A percentile compares a stretch with the other conserved stretches of the same genome.
phyloP scores from a whole-genome alignment of 2,113 vertebrate genomes.

The Podarcis raffonei region DNA sequence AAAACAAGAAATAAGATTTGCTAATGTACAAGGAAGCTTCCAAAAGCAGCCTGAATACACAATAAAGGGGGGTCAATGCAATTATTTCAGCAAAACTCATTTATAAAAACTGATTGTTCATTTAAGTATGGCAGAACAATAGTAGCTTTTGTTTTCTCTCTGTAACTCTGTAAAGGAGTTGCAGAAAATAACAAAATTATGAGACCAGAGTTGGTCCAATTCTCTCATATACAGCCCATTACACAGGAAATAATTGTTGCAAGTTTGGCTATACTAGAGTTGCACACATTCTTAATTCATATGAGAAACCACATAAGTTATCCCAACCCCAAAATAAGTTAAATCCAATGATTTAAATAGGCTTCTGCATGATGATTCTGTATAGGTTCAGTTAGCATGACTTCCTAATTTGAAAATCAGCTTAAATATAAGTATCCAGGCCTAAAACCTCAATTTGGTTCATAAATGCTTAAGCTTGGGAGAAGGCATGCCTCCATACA shows the following conservation, averaged over 20 bases:
- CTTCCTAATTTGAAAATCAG: neutral
- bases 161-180: neutral
- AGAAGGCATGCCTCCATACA: neutral
- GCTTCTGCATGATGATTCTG: neutral
- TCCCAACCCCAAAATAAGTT: neutral
- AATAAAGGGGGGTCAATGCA: neutral
- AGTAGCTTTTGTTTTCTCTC: neutral
- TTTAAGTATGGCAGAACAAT: neutral
- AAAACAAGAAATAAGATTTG: constrained; percentile 28
- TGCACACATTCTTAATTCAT: neutral
- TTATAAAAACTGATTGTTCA: neutral
- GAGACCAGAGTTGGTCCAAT: no score
- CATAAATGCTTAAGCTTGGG: neutral
- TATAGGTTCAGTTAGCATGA: neutral
- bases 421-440: neutral
- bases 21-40: neutral
- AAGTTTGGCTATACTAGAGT: neutral
- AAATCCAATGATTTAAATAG: neutral
- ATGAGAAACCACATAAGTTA: neutral
- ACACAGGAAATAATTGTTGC: neutral
- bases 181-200: neutral
- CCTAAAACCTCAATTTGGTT: neutral
- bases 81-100: neutral
- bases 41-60: neutral
- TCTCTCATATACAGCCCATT: neutral